Evolutionary conservation across 2,888 invertebrate genomes (phyloP).

Genomic region (Myopa tessellatipennis): DNA sequence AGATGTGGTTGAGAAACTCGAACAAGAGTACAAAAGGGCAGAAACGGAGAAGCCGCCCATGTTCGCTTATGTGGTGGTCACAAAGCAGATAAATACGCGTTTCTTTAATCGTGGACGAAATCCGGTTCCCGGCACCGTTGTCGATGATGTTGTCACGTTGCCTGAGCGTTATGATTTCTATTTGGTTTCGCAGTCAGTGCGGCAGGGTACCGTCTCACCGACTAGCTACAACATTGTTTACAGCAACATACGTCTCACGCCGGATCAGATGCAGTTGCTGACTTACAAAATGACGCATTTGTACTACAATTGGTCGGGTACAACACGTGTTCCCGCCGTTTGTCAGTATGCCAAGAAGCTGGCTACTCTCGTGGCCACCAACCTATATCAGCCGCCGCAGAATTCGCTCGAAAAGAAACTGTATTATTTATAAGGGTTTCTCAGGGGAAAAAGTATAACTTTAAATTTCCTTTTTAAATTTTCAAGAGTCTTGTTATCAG

Average conservation of each 20-base stretch:
- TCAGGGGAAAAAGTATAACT: not conserved
- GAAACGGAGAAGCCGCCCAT: constrained; percentile 66
- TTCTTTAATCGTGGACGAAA: constrained; percentile 74
- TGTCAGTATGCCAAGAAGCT: constrained; percentile 96
- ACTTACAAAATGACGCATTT: constrained; percentile 90
- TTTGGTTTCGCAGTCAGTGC: constrained; percentile 86
- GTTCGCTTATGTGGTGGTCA: constrained; percentile 86
- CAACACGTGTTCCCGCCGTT: constrained; percentile 90
- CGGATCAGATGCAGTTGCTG: constrained; percentile 84
- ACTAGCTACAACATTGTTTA: constrained; percentile 89
- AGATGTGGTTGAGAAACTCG: constrained; percentile 72
- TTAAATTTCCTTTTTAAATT: not conserved
- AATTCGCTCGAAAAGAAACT: constrained; percentile 74
- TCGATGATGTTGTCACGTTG: constrained; percentile 86
- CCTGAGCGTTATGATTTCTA: constrained; percentile 90
- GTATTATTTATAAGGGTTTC: constrained; percentile 76
- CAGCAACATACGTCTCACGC: constrained; percentile 76
- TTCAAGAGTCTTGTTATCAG: no score
- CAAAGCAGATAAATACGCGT: constrained; percentile 86
- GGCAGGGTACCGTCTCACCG: constrained; percentile 91
- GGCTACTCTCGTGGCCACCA: constrained; percentile 87
- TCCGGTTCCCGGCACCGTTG: constrained; percentile 88
- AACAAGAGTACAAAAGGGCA: constrained; percentile 70
- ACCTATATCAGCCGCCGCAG: constrained; percentile 79
- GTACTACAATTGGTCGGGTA: constrained; percentile 92